Evolutionary conservation across 2,888 invertebrate genomes (phyloP), one percentile per base, ranked within the genome.

Genomic region (Sepioteuthis lessoniana): DNA sequence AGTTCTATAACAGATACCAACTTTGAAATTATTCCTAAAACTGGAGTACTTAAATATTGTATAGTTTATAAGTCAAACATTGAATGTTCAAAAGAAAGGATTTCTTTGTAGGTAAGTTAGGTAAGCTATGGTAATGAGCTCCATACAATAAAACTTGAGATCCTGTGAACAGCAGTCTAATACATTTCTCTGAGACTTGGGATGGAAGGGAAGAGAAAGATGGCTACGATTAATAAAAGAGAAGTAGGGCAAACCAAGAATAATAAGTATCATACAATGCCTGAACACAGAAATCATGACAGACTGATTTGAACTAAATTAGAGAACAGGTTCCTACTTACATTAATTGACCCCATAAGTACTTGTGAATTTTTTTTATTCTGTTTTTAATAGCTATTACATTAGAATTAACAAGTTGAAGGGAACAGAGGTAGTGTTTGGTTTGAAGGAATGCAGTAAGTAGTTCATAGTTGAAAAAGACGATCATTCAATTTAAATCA

Each of bases 251-350:
- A 93, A 93, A 55, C 13, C n/a, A n/a, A 31, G 47, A 55, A 55
- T 93, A 47, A 46, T 38, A 91, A 92, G 47, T 31, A 31, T 16
- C 47, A 92, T 38, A 42, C 92, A 92, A 92, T 31, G 47, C 31
- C 37, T n/a, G 42, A 31, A n/a, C 31, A 46, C n/a, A 8, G 92
- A 38, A 92, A 47, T 46, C 46, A 92, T 46, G 47, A 92, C 31
- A 92, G 35, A 42, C 91, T 31, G 92, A 92, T 46, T n/a, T 42
- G n/a, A 47, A 92, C 46, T 42, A 92, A 92, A 46, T 46, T 31
- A 92, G 38, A 92, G 92, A 47, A 92, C 47, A 3, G 92, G n/a
- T 92, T 46, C 46, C 42, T 47, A 47, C 92, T 92, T 42, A 92
- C 76, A 76, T 35, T 76, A 76, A 76, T 76, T 76, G 76, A 76